Conservation (phyloP, 1,140 invertebrate genomes). For the Zeugodacus cucurbitae region DNA sequence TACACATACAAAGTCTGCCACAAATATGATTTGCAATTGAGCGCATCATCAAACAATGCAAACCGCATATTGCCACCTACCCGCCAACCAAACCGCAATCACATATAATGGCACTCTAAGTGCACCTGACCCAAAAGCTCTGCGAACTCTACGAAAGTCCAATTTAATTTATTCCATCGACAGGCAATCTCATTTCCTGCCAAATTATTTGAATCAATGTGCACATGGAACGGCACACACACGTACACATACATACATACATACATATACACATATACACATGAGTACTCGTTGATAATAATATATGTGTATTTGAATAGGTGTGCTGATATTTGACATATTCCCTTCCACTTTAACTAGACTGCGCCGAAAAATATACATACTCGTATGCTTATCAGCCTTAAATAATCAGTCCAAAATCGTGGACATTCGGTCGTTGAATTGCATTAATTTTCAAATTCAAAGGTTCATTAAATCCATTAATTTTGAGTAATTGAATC, state of each 20-base stretch:
- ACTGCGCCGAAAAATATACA: neutral
- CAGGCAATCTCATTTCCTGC: constrained; percentile 8
- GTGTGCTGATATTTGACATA: neutral
- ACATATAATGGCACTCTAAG: neutral
- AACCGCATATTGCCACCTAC: neutral
- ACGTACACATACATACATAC: neutral
- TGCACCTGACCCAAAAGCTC: neutral
- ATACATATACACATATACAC: neutral
- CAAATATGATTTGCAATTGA: constrained; percentile 36
- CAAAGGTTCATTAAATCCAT: no score
- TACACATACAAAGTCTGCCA: neutral
- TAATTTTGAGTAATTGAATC: no score
- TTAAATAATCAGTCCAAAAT: neutral
- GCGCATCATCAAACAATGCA: neutral
- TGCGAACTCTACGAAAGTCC: neutral
- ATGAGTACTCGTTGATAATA: neutral
- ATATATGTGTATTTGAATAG: neutral
- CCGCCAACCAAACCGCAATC: neutral
- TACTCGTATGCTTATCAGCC: neutral
- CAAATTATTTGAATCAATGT: neutral
- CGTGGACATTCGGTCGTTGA: neutral
- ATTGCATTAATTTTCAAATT: neutral
- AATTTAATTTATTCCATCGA: constrained; percentile 27
- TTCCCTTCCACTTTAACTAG: neutral
- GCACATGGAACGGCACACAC: neutral